Conservation (phyloP, 53 echinoderm and acorn worm species). For the Pentamera pediparva region DNA sequence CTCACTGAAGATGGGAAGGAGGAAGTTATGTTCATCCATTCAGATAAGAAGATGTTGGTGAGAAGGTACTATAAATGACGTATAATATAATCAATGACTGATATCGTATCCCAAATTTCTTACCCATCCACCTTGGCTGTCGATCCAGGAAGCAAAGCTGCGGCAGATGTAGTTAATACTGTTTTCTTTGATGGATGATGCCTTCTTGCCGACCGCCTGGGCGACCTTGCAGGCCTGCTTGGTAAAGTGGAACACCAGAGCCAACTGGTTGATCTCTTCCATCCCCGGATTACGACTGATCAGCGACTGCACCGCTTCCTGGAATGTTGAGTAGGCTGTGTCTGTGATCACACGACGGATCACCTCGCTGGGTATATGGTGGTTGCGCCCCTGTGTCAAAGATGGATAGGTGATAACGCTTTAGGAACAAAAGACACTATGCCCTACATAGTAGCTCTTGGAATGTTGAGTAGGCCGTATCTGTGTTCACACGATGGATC, state of each 20-base stretch:
- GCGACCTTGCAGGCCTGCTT: constrained; percentile 89
- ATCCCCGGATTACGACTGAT: constrained; percentile 73
- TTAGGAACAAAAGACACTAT: too few relatives aligned
- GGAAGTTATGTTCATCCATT: too few relatives aligned
- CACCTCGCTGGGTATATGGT: not conserved
- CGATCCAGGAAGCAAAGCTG: constrained; percentile 90
- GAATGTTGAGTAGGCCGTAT: constrained; percentile 83
- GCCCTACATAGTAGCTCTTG: too few relatives aligned
- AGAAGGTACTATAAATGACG: not conserved
- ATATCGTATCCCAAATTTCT: too few relatives aligned
- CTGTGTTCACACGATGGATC: constrained; percentile 52
- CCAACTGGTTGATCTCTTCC: constrained; percentile 90
- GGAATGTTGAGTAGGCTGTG: constrained; percentile 78
- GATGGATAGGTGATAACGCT: too few relatives aligned
- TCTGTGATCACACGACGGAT: constrained; percentile 61
- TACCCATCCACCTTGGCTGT: constrained; percentile 99
- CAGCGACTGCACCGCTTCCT: constrained; percentile 70
- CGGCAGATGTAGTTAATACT: constrained; percentile 82
- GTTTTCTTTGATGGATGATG: constrained; percentile 83
- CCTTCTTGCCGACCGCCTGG: constrained; percentile 59
- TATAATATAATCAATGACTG: not conserved
- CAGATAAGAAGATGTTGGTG: too few relatives aligned
- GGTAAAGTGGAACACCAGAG: constrained; percentile 93
- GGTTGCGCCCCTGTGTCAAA: constrained; percentile 19
- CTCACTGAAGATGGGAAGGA: too few relatives aligned